phyloP scores from a whole-genome alignment of 2,113 vertebrate species.

The Prunella himalayana region DNA sequence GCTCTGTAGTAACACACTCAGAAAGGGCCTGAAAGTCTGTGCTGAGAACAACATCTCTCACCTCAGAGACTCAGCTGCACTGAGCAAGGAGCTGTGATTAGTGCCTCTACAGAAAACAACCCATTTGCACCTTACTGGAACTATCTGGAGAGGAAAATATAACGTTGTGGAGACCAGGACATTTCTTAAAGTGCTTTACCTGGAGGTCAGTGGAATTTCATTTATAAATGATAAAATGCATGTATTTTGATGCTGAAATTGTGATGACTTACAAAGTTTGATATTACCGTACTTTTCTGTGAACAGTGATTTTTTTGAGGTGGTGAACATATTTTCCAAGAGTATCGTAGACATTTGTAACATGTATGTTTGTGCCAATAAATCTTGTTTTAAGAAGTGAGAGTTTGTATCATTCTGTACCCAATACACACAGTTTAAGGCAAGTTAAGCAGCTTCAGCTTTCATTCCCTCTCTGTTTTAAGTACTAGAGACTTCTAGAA shows the following conservation, averaged over 20 bases:
- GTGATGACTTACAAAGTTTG: conserved; percentile 45
- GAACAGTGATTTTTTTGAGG: conserved; percentile 45
- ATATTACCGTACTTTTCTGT: conserved; percentile 47
- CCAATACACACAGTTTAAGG: not conserved
- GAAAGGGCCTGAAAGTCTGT: not conserved
- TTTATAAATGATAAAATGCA: conserved; percentile 53
- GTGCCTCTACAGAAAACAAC: conserved; percentile 32
- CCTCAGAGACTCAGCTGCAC: not conserved
- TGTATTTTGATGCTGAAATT: conserved; percentile 61
- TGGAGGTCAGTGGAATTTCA: conserved; percentile 59
- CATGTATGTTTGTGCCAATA: conserved; percentile 62
- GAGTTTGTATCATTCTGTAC: not conserved
- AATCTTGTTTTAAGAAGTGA: conserved; percentile 57
- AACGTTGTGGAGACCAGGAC: not conserved
- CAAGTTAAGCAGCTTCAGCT: not conserved
- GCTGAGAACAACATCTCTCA: not conserved
- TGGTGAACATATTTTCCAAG: conserved; percentile 47
- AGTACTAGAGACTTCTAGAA: not conserved
- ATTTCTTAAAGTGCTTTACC: conserved; percentile 53
- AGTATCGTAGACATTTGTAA: conserved; percentile 42
- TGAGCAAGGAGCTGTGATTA: not conserved
- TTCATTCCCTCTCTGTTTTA: not conserved
- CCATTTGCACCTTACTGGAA: not conserved
- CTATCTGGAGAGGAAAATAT: not conserved
- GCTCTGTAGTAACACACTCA: not conserved